Evolutionary conservation across 2,113 vertebrate species (phyloP), one percentile per base, ranked within the genome.

Genomic region (Parus major): DNA sequence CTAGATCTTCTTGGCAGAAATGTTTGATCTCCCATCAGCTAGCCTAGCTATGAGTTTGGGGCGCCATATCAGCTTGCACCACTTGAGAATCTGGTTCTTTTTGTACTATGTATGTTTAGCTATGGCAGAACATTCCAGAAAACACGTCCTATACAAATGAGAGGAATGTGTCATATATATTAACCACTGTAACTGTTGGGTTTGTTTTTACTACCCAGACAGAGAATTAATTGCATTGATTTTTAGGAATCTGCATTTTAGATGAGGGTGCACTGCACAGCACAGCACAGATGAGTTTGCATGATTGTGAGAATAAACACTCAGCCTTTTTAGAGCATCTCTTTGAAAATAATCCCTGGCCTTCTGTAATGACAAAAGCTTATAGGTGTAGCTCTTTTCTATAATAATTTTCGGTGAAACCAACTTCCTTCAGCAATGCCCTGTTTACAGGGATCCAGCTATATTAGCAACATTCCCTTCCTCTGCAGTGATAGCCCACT

Each of bases 221-320:
- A 86, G 68, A 82, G 78, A 92, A 87, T 82, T 82, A 90, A 87
- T 83, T 27, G 33, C 65, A 90, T 59, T 93, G 92, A 94, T 90
- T 95, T 94, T 88, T 63, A 83, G 71, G 52, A 79, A 93, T 92
- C 78, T 82, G 29, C 81, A 82, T 93, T 96, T 95, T 41, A 92
- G 44, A 82, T 73, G 47, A 91, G 36, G 16, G 7, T 90, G 21
- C 41, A 35, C 57, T 72, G 63, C 56, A 92, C 31, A 76, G 29
- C 56, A 92, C 31, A 76, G 29, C 72, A 44, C 5, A 72, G 24
- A 70, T 64, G 39, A 83, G 61, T 90, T 75, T 63, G 28, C 78
- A 20, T 56, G 49, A 50, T n/a, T 72, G 27, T 35, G 24, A 70
- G 64, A 83, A 68, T 33, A 44, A 90, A 23, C 17, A 81, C n/a